Conservation (phyloP, 2,888 invertebrate genomes). For the Apamea crenata region DNA sequence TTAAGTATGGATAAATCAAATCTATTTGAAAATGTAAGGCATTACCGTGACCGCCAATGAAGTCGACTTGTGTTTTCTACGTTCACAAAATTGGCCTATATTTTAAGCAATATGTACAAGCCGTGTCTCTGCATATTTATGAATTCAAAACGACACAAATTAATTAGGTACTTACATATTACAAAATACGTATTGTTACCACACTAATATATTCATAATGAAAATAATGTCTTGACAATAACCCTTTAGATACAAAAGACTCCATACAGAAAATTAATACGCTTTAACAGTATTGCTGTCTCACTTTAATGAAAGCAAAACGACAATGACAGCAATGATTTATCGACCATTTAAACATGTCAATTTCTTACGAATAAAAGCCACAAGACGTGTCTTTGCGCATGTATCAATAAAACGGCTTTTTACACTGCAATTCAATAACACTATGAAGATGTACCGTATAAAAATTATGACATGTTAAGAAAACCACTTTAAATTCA, state of each 20-base stretch:
- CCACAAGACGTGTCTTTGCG: conserved; percentile 25
- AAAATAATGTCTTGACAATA: conserved; percentile 7
- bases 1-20: neutral
- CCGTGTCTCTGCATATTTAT: conserved; percentile 42
- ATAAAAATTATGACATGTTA: conserved; percentile 41
- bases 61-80: neutral
- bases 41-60: neutral
- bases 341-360: conserved; percentile 42
- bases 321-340: conserved; percentile 49
- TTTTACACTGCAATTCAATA: conserved; percentile 36
- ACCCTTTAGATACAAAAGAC: neutral
- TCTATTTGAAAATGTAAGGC: neutral
- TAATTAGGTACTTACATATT: conserved; percentile 19
- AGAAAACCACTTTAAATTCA: conserved; percentile 46
- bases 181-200: conserved; percentile 14
- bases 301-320: conserved; percentile 34
- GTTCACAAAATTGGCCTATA: conserved; percentile 16
- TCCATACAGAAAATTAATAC: conserved; percentile 5
- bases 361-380: conserved; percentile 36
- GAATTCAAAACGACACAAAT: conserved; percentile 30
- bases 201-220: conserved; percentile 27
- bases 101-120: conserved; percentile 25
- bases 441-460: conserved; percentile 42
- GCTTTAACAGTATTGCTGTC: conserved; percentile 12
- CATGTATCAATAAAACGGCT: conserved; percentile 41